A percentile compares a stretch with the other conserved stretches of the same genome.
phyloP scores from a whole-genome alignment of 2,888 invertebrate genomes.

The Dolichomitus sp. region DNA sequence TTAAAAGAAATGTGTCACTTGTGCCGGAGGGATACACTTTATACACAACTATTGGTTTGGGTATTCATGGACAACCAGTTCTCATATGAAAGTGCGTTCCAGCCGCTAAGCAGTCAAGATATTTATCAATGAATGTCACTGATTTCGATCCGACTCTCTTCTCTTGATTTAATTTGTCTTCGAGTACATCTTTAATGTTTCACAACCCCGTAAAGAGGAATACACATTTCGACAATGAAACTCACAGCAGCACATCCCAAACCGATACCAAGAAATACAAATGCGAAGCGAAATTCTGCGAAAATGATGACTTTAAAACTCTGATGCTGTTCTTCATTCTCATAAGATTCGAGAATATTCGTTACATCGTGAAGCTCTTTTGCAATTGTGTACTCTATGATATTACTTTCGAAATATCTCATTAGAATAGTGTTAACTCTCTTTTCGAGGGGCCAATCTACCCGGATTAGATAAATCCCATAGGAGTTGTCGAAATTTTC shows the following conservation, averaged over 20 bases:
- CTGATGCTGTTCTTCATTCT: background rate
- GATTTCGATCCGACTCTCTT: no score
- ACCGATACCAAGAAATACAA: conserved; percentile 15
- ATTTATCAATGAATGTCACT: no score
- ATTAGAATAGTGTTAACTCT: background rate
- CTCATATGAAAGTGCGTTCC: no score
- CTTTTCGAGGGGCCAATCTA: conserved; percentile 13
- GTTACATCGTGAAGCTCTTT: background rate
- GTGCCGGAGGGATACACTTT: no score
- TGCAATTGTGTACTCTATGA: background rate
- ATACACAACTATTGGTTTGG: no score
- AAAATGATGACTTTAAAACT: background rate
- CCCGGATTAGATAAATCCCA: background rate
- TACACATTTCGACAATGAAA: conserved; percentile 2
- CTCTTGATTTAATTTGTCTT: background rate
- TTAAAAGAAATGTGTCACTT: no score
- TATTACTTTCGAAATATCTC: background rate
- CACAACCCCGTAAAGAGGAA: background rate
- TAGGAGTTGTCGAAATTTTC: background rate
- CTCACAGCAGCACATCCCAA: background rate
- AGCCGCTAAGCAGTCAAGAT: no score
- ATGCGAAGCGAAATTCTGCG: background rate
- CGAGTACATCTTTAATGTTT: background rate
- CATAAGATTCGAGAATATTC: background rate
- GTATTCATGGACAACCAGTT: no score